Base-by-base conservation (phyloP, 2,888 invertebrate genomes). In the Camponotus fellah region DNA sequence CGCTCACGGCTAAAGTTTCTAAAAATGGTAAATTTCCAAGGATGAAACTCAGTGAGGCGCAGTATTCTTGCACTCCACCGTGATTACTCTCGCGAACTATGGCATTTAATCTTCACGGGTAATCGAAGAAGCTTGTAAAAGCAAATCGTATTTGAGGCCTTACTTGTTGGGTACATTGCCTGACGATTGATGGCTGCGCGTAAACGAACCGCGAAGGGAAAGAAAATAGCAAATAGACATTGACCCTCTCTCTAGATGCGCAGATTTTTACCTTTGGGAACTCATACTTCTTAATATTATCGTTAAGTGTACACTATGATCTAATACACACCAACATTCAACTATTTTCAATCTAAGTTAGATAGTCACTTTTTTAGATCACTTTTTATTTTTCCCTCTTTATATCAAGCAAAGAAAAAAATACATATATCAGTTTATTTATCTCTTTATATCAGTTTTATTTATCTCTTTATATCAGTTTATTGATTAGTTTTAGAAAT, bases 101-200 rank as follows among this genome's bases (percentile, higher is more conserved):
- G 77, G 77, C 58, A 77, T 77, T 77, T 77, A 77, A 77, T 77
- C 77, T 77, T 68, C 12, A 34, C 77, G 68, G 40, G 77, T 68
- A 77, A 77, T 77, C 77, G 77, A 77, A 68, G 77, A 77, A 77
- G 68, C 77, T 77, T 77, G 77, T 77, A 77, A 77, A 53, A 77
- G 77, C 68, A 77, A 68, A 77, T 77, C 77, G 77, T 32, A 32
- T 53, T 68, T 32, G 43, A 56, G 58, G 43, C 56, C 68, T 77
- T 34, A 58, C 68, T 68, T 32, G 68, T 56, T 58, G 68, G 68
- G 68, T 58, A 77, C 66, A 53, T 26, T 26, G 76, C 65, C n/a
- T 53, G 32, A 66, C 43, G 68, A 68, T 68, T 68, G 77, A 68
- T 58, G 68, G 32, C 21, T 46, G 68, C 32, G 68, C 56, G 68